Evolutionary conservation across 2,888 invertebrate genomes (phyloP).

Genomic region (Ernsta delagoae): DNA sequence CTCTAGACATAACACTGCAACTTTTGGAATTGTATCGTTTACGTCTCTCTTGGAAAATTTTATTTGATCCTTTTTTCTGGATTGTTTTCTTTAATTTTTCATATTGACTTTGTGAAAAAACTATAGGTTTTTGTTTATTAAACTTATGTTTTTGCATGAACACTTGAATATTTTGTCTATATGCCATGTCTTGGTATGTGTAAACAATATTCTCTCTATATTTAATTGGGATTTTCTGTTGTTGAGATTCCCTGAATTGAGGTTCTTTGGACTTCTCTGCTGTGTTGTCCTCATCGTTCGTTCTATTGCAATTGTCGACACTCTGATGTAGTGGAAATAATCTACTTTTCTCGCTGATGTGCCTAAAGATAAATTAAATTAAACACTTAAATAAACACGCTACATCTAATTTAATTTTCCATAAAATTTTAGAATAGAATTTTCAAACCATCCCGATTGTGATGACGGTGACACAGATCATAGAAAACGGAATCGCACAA

Average conservation of each 20-base stretch:
- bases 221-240: not conserved
- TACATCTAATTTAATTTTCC: no score
- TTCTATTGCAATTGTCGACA: not conserved
- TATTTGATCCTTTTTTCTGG: constrained; percentile 48
- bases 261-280: no score
- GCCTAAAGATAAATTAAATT: not conserved
- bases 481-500: no score
- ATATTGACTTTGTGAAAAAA: constrained; percentile 65
- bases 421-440: no score
- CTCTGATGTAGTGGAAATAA: not conserved
- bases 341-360: not conserved
- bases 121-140: constrained; percentile 60
- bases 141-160: constrained; percentile 60
- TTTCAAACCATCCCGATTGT: no score
- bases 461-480: no score
- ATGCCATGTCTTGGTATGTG: constrained; percentile 41
- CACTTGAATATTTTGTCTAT: constrained; percentile 61
- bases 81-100: constrained; percentile 65
- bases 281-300: no score
- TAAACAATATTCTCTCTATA: constrained; percentile 6
- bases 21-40: constrained; percentile 29
- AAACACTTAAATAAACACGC: no score
- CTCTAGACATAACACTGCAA: constrained; percentile 47
- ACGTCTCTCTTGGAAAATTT: constrained; percentile 40
- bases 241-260: no score